phyloP scores from a whole-genome alignment of 2,888 invertebrate genomes.

The Agrochola lota region DNA sequence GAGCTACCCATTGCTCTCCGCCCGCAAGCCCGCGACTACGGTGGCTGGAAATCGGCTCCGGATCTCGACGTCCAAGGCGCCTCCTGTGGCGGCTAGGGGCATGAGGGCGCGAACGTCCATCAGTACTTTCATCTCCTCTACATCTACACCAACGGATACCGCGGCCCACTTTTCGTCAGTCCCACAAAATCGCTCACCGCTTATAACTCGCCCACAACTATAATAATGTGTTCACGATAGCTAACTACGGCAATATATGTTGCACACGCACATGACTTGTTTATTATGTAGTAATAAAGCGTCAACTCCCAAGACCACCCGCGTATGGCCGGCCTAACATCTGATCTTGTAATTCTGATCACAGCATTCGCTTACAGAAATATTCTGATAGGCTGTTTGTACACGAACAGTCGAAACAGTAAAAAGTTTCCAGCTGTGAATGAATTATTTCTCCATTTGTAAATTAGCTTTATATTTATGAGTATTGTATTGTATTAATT shows the following conservation, averaged over 20 bases:
- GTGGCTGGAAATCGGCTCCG: too few species aligned
- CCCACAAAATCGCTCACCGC: slow-evolving; percentile 36
- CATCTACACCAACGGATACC: too few species aligned
- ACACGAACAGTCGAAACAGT: slow-evolving; percentile 12
- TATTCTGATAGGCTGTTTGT: slow-evolving; percentile 33
- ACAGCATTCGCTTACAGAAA: slow-evolving; percentile 23
- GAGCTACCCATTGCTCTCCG: too few species aligned
- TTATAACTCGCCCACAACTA: slow-evolving; percentile 56
- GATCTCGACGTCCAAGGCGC: too few species aligned
- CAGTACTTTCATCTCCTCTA: background rate
- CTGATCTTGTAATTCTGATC: slow-evolving; percentile 29
- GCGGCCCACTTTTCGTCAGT: background rate
- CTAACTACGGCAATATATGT: slow-evolving; percentile 84
- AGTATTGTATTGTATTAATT: slow-evolving; percentile 43
- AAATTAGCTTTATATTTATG: slow-evolving; percentile 43
- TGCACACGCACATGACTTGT: slow-evolving; percentile 73
- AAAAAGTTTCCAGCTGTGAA: slow-evolving; percentile 51
- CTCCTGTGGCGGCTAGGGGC: too few species aligned
- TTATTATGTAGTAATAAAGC: slow-evolving; percentile 74
- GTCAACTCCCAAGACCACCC: slow-evolving; percentile 73
- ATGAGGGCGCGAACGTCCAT: background rate
- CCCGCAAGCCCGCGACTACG: too few species aligned
- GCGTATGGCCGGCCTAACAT: slow-evolving; percentile 61
- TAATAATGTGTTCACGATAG: slow-evolving; percentile 75
- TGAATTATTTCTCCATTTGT: slow-evolving; percentile 53